Conservation (phyloP, 2,113 vertebrate genomes). For the Carlito syrichta region DNA sequence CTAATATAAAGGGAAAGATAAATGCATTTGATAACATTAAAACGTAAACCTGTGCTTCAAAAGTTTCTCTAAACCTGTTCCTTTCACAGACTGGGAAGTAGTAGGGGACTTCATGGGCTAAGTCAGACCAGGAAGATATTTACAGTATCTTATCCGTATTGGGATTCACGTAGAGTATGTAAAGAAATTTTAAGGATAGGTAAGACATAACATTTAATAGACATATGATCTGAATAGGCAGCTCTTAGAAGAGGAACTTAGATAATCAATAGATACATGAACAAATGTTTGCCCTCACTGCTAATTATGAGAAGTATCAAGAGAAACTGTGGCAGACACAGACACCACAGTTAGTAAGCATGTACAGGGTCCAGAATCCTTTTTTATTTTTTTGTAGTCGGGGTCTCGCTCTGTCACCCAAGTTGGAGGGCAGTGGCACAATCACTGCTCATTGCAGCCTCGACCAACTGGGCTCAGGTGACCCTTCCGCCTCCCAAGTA, state of each 20-base stretch:
- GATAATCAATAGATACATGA: not conserved
- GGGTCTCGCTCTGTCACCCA: too few species aligned
- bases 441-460: too few species aligned
- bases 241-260: not conserved
- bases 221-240: not conserved
- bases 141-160: not conserved
- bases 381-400: too few species aligned
- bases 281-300: not conserved
- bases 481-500: too few species aligned
- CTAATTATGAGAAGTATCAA: not conserved
- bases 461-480: too few species aligned
- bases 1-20: not conserved
- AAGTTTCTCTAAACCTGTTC: not conserved
- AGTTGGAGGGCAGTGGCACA: too few species aligned
- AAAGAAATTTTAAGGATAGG: too few species aligned
- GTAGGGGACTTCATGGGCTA: too few species aligned
- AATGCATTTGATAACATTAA: not conserved
- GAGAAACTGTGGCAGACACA: not conserved
- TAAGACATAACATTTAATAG: not conserved
- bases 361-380: not conserved
- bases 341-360: not conserved
- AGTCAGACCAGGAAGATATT: not conserved
- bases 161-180: too few species aligned
- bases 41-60: not conserved
- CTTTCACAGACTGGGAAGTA: not conserved